phyloP scores from a whole-genome alignment of 2,888 invertebrate genomes.

The Ptilodon capucinus region DNA sequence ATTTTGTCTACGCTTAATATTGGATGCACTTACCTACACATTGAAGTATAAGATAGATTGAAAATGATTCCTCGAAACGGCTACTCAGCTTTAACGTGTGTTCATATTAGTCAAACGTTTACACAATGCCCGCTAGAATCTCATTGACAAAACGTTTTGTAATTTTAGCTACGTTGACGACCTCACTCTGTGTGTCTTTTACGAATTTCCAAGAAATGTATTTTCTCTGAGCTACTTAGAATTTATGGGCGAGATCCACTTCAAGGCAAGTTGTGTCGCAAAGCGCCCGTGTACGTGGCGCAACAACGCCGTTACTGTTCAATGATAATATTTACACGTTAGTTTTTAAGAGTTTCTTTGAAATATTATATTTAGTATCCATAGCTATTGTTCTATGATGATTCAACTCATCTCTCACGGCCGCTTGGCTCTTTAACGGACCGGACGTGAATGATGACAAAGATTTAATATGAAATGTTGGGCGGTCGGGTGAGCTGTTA shows the following conservation, averaged over 20 bases:
- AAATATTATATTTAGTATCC: conserved; percentile 39
- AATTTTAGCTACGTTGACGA: conserved; percentile 26
- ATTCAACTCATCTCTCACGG: conserved; percentile 24
- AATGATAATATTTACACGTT: conserved; percentile 38
- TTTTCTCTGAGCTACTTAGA: conserved; percentile 11
- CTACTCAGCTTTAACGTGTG: neutral
- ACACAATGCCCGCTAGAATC: neutral
- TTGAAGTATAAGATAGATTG: neutral
- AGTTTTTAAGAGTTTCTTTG: conserved; percentile 34
- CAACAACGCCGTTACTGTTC: conserved; percentile 22
- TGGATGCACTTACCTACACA: conserved; percentile 4
- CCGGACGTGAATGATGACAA: conserved; percentile 18
- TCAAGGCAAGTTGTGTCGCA: conserved; percentile 32
- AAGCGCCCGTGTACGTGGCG: conserved; percentile 19
- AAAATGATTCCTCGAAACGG: neutral
- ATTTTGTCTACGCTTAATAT: conserved; percentile 19
- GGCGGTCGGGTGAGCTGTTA: neutral
- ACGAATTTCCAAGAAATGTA: conserved; percentile 24
- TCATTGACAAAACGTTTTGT: conserved; percentile 4
- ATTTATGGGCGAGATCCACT: conserved; percentile 23
- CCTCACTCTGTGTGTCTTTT: conserved; percentile 16
- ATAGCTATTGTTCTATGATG: conserved; percentile 22
- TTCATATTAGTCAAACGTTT: neutral
- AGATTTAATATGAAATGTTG: conserved; percentile 16
- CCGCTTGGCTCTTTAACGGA: conserved; percentile 14